Percentiles rank a stretch among this genome's conserved stretches.
Evolutionary conservation across 2,888 invertebrate species (phyloP).

Genomic region (Zelleria hepariella): DNA sequence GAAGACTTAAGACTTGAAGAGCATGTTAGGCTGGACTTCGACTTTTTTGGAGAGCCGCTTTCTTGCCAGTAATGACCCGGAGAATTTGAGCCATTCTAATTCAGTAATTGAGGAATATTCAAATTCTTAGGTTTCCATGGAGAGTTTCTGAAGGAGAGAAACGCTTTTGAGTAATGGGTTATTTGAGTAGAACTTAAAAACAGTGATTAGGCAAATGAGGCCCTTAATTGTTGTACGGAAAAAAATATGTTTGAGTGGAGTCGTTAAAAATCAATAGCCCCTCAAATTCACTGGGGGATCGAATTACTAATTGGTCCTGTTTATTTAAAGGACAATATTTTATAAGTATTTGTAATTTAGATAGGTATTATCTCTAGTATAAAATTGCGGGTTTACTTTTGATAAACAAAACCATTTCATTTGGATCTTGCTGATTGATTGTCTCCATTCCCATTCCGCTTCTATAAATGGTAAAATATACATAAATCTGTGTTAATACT

Average conservation of each 20-base stretch:
- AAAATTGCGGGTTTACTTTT: no score
- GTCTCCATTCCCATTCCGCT: no score
- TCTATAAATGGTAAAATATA: no score
- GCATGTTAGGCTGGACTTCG: not conserved
- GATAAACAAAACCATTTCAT: no score
- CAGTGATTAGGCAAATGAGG: not conserved
- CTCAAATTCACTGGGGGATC: not conserved
- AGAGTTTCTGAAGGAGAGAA: not conserved
- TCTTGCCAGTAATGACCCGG: constrained; percentile 6
- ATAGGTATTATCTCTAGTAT: not conserved
- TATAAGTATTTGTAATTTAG: not conserved
- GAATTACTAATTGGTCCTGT: not conserved
- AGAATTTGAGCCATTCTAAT: constrained; percentile 1
- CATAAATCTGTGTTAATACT: no score
- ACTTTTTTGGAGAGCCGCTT: constrained; percentile 11
- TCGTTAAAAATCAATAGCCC: not conserved
- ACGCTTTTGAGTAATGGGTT: not conserved
- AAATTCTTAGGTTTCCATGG: not conserved
- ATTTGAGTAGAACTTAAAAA: not conserved
- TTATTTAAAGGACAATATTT: not conserved
- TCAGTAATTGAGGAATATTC: constrained; percentile 4
- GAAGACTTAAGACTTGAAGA: no score
- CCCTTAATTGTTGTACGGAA: not conserved
- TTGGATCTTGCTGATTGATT: no score
- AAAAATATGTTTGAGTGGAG: not conserved